Evolutionary conservation across 2,888 invertebrate species (phyloP).

Genomic region (Drosophila meridionalis): DNA sequence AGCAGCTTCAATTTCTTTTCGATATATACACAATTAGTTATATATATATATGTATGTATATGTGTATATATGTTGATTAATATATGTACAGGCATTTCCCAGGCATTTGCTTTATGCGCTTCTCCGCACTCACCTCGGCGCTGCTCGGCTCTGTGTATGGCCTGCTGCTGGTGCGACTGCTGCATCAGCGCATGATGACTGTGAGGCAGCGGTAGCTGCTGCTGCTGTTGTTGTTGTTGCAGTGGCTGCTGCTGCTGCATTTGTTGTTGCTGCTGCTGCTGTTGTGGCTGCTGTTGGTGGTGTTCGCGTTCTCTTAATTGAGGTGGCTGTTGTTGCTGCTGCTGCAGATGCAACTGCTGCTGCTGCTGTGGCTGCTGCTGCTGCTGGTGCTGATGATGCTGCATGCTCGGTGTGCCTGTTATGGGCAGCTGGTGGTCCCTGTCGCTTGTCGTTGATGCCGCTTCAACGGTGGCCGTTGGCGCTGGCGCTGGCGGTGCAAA

Average conservation of each 20-base stretch:
- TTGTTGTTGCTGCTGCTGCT: conserved; percentile 39
- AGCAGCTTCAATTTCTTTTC: conserved; percentile 25
- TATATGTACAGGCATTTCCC: conserved; percentile 41
- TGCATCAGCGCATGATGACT: conserved; percentile 75
- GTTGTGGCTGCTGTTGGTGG: conserved; percentile 47
- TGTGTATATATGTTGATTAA: conserved; percentile 19
- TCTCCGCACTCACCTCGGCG: conserved; percentile 63
- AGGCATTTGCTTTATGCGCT: conserved; percentile 1
- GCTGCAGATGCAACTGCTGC: conserved; percentile 29
- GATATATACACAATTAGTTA: conserved; percentile 42
- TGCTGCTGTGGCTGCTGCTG: conserved; percentile 26
- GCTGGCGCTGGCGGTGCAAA: conserved; percentile 59
- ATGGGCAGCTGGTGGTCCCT: conserved; percentile 45
- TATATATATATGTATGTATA: not conserved
- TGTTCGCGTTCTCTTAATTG: conserved; percentile 61
- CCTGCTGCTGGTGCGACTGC: conserved; percentile 77
- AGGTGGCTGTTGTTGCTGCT: conserved; percentile 44
- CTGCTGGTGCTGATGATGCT: conserved; percentile 32
- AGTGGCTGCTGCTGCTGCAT: conserved; percentile 22
- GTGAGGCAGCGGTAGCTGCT: conserved; percentile 60
- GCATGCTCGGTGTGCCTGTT: conserved; percentile 42
- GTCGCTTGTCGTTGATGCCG: conserved; percentile 12
- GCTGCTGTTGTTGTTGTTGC: conserved; percentile 28
- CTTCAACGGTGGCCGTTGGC: conserved; percentile 35
- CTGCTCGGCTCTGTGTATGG: conserved; percentile 74